Base-by-base conservation (phyloP, 2,113 vertebrate genomes). In the Murina feae region DNA sequence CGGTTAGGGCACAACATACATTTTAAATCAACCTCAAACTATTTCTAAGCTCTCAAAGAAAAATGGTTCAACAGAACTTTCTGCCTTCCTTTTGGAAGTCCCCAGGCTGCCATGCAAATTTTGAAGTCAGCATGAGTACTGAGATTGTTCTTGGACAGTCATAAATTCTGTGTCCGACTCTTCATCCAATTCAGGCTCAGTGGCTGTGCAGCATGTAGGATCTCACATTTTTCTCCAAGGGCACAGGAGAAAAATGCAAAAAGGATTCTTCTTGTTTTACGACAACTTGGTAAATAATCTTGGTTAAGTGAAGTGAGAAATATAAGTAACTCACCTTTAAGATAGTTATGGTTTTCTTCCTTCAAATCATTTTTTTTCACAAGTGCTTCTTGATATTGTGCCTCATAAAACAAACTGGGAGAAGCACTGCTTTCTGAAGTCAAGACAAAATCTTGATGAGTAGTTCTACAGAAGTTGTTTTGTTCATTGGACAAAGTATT, bases 351-450 rank as follows among this genome's bases (percentile, higher is more conserved):
- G 32, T 97, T 96, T 82, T 96, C 86, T 91, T 97, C 96, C 78
- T 97, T 93, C 71, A 51, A 87, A 83, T 97, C 95, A 63, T 78
- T 86, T 66, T 75, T 97, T 95, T 97, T 95, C 93, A 96, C 81
- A 92, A 86, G 90, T 69, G 81, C 69, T 68, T 68, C 92, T 90
- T 92, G 93, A 95, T 53, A 86, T 32, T 95, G 95, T 76, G 97
- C 96, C 63, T 97, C 97, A 95, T 42, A 91, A 60, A 89, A 84
- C 91, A 94, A 95, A 58, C 23, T 86, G 89, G 76, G 88, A 96
- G 96, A 92, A 82, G 66, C 7, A 47, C 11, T 87, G 72, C n/a
- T 95, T 86, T 96, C 97, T 96, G 96, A 96, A 71, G 86, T 53
- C 32, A 85, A 96, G 30, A 88, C 49, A 85, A 91, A 89, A 93